These are phyloP conservation scores for Heliangelus exortis DNA, from an alignment of 2,797 vertebrate genomes.

Conservation along the genomic window DNA sequence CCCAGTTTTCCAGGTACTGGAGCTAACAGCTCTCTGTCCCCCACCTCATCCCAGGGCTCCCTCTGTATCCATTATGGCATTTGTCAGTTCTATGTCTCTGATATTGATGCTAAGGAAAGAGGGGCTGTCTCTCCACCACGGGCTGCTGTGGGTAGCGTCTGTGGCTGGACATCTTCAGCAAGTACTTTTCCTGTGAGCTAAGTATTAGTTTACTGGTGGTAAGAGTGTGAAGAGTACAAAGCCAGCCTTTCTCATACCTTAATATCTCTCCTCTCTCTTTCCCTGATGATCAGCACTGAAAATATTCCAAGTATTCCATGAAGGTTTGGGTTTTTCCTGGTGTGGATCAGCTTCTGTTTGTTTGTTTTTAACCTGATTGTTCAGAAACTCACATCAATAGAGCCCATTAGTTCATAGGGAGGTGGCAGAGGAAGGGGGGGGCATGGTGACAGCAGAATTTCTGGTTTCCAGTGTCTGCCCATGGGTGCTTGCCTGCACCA, in stretches of 20 bases:
- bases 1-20: background rate
- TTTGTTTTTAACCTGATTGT: background rate
- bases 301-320: background rate
- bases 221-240: background rate
- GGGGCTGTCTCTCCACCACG: background rate
- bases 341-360: fast-evolving
- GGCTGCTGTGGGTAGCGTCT: background rate
- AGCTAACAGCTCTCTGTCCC: background rate
- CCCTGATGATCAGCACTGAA: background rate
- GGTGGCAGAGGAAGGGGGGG: background rate
- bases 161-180: background rate
- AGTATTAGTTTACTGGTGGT: background rate
- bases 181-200: background rate
- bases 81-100: background rate
- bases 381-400: background rate
- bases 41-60: background rate
- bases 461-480: background rate
- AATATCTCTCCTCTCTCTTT: background rate
- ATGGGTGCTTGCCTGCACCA: fast-evolving
- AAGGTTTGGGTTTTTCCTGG: background rate
- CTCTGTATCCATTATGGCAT: fast-evolving
- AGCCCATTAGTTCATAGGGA: background rate
- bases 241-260: background rate
- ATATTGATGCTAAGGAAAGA: background rate
- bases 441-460: background rate